These are phyloP conservation scores for Lagorchestes hirsutus DNA, from an alignment of 2,797 vertebrate species.

Conservation along the genomic window DNA sequence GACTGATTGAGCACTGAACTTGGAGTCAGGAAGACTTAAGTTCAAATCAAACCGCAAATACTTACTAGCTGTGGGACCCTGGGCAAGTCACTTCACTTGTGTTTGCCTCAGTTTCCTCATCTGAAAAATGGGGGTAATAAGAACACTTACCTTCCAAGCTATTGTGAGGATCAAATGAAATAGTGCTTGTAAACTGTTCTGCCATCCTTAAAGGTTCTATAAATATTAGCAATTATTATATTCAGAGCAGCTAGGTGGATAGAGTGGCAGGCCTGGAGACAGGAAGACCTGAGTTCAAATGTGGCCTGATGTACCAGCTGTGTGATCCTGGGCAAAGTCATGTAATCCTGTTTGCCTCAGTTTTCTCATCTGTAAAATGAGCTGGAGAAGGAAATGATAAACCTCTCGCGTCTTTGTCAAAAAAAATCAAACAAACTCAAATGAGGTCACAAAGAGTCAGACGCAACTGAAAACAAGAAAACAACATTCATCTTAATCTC, in stretches of 20 bases:
- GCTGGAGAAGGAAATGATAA: not conserved
- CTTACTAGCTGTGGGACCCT: no score
- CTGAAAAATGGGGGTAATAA: not conserved
- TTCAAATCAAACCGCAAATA: no score
- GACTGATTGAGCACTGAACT: not conserved
- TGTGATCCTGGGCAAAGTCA: not conserved
- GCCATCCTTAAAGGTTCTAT: not conserved
- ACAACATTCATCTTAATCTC: not conserved
- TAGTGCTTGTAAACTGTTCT: not conserved
- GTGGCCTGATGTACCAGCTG: not conserved
- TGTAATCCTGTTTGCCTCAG: not conserved
- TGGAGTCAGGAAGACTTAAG: not conserved
- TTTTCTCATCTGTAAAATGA: not conserved
- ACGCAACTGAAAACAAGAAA: not conserved
- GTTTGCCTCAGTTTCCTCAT: not conserved
- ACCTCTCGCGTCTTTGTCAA: not conserved
- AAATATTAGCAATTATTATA: not conserved
- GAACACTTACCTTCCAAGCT: not conserved
- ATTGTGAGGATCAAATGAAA: not conserved
- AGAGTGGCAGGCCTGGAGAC: not conserved
- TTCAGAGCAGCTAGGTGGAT: not conserved
- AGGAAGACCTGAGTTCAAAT: not conserved
- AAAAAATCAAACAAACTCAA: not conserved
- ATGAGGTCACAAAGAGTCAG: not conserved
- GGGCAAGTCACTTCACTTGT: not conserved